Evolutionary conservation across 2,888 invertebrate species (phyloP), one percentile per base, ranked within the genome.

Genomic region (Tupiocoris notatus): DNA sequence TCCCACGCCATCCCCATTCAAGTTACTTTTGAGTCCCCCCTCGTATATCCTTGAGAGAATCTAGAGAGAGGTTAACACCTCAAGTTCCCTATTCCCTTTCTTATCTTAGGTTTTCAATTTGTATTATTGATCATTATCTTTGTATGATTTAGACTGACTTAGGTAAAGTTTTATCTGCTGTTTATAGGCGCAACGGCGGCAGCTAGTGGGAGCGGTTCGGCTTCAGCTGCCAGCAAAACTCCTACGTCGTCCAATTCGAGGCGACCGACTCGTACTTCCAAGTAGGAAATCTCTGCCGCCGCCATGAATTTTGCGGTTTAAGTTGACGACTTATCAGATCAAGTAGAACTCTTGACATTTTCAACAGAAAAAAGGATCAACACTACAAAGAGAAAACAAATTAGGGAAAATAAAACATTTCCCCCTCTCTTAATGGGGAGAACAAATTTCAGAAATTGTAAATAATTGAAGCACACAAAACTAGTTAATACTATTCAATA

Each of bases 181-280:
- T 80, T 75, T 80, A 80, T 78, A 80, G 80, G 80, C 80, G 79
- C 77, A 79, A 79, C 65, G 77, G 77, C 65, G 76, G 79, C 86
- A 86, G 80, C 84, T 86, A 86, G 78, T 24, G 70, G 76, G n/a
- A 79, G 78, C 18, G 77, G 79, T 18, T 74, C 79, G 23, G 0
- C 84, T 85, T 39, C 77, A 20, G 12, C 77, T 39, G 59, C 59
- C 59, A 39, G 39, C 39, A 59, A 59, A 59, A 59, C 59, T 59
- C 59, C 59, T n/a, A 59, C 59, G 1, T 73, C 73, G 54, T 59
- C 70, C 58, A 73, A 16, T 23, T 6, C 62, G n/a, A 22, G 62
- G 23, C 61, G 73, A 62, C 62, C 62, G n/a, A 73, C 73, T 6
- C 73, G 73, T 20, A 73, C 61, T 62, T 73, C 73, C 62, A 73